A percentile compares a stretch with the other conserved stretches of the same genome.
Evolutionary conservation across 2,113 vertebrate genomes (phyloP).

Genomic region (Notiomystis cincta): DNA sequence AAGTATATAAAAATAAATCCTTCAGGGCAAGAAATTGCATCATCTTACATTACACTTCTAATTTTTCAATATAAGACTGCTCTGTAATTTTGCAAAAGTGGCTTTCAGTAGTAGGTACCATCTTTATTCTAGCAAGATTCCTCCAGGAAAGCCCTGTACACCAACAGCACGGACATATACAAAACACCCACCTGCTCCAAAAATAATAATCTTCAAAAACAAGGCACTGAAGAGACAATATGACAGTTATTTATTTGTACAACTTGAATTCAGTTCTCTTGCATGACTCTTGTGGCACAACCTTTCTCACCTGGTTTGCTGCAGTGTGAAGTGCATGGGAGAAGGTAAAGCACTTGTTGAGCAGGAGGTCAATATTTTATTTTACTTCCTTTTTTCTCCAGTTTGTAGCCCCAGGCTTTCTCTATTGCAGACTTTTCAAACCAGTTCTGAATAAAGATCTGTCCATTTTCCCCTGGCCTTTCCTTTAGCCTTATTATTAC

Average conservation of each 20-base stretch:
- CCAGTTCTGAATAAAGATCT: neutral
- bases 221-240: neutral
- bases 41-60: neutral
- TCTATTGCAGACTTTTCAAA: neutral
- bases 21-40: neutral
- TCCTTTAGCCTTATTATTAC: neutral
- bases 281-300: neutral
- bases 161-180: accelerated
- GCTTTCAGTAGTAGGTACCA: neutral
- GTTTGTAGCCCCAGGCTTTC: neutral
- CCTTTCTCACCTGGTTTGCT: neutral
- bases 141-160: neutral
- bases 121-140: neutral
- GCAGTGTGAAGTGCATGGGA: neutral
- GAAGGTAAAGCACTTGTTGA: neutral
- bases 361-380: neutral
- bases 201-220: neutral
- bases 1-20: neutral
- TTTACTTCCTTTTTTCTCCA: neutral
- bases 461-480: neutral
- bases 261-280: neutral
- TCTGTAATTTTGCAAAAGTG: neutral
- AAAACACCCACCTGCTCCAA: neutral
- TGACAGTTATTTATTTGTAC: neutral
- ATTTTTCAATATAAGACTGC: neutral